Evolutionary conservation across 2,113 vertebrate species (phyloP), one percentile per base, ranked within the genome.

Genomic region (Larimichthys crocea): DNA sequence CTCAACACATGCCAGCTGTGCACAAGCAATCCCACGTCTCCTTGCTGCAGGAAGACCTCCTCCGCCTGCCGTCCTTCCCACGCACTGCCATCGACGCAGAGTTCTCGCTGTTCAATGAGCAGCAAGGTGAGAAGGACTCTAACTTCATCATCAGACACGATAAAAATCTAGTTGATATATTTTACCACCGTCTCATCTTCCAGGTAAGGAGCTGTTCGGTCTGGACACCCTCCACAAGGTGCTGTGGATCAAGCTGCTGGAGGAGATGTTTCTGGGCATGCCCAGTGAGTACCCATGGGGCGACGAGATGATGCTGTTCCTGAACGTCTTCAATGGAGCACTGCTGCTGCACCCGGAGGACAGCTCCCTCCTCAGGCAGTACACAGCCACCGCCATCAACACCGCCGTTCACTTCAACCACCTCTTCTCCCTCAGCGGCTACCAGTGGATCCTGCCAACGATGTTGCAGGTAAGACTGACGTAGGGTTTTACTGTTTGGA

Each of bases 211-310:
- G 86, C 95, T 99, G 57, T 99, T 99, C 74, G 98, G 98, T 31
- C 92, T 99, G 4, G 98, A 99, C 85, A 99, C 98, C 8, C 97
- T 99, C 73, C 98, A 99, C 90, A 99, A 99, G 91, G 98, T 98
- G 81, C 88, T 99, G 88, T 99, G 98, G 98, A 99, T 99, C 92
- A 99, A 99, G 86, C 96, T 99, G n/a, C 94, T 99, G 78, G 98
- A 99, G 89, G 98, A 99, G 89, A 99, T 99, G 98, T 99, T 99
- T 75, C 95, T 99, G 76, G 98, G 98, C 68, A 99, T 99, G 98
- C 98, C 98, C 7, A 99, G 98, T 11, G 98, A 99, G 94, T 99
- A 97, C 72, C 98, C 98, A 0, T 99, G 98, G 98, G 98, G 98
- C 0, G 98, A 99, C 26, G 98, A 99, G 92, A 99, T 99, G 93